A percentile compares a stretch with the other conserved stretches of the same genome.
Evolutionary conservation across 2,113 vertebrate genomes (phyloP).

Genomic region (Melanocharis versteri): DNA sequence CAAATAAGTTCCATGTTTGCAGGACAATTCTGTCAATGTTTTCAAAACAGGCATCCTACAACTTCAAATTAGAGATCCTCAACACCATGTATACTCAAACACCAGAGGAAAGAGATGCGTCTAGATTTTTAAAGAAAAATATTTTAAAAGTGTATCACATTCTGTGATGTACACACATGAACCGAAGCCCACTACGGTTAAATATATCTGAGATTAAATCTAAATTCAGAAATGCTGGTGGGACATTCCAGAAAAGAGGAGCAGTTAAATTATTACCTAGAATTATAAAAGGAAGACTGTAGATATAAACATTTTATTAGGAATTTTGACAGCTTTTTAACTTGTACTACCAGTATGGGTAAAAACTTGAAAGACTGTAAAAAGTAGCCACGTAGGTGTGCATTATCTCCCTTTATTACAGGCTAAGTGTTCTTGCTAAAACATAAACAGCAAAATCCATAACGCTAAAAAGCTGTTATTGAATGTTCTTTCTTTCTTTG

Average conservation of each 20-base stretch:
- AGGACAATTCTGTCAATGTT: not conserved
- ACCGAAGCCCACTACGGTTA: not conserved
- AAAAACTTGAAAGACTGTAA: not conserved
- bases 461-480: accelerated
- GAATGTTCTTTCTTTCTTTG: not conserved
- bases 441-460: not conserved
- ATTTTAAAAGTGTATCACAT: not conserved
- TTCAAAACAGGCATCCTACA: not conserved
- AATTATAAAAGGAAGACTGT: not conserved
- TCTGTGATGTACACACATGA: not conserved
- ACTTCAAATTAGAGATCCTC: not conserved
- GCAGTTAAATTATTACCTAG: not conserved
- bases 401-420: not conserved
- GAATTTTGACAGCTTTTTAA: not conserved
- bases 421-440: not conserved
- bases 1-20: not conserved
- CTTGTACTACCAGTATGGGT: not conserved
- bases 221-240: not conserved
- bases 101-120: not conserved
- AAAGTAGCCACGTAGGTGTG: not conserved
- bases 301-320: not conserved
- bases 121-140: not conserved
- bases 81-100: accelerated
- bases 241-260: not conserved
- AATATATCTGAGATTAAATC: not conserved